Evolutionary conservation across 2,888 invertebrate species (phyloP), one percentile per base, ranked within the genome.

Genomic region (Melanchra persicariae): DNA sequence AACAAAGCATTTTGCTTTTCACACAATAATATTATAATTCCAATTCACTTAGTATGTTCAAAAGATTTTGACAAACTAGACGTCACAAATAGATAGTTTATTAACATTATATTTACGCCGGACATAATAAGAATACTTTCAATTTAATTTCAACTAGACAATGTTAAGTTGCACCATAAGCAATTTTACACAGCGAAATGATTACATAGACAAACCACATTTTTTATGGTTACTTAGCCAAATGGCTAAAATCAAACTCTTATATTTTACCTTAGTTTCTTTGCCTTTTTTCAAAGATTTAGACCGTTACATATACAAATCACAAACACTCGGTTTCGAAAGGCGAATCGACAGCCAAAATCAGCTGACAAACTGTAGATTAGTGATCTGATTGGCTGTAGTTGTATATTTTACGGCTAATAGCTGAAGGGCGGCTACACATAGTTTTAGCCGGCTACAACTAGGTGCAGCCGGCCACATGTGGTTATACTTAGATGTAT

Each of bases 121-220:
- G 10, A 70, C 30, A 66, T 40, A 37, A 59, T 66, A 52, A 47
- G 64, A 64, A 69, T 61, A 79, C 54, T 65, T 79, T 74, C 5
- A 79, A 58, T 63, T 61, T 43, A 64, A 2, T 52, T 55, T 65
- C 51, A 59, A 62, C 43, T 61, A 69, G 37, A 65, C 37, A 52
- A 66, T 37, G 47, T 47, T 54, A 77, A 81, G 67, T 77, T 68
- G 76, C 57, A 64, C 49, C 37, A 22, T 26, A 80, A 78, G 70
- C 70, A 49, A 70, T 62, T 40, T 55, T 79, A 78, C 79, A 78
- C 70, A 78, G 79, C 77, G 15, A 45, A 64, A 26, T 6, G n/a
- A 54, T 64, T 64, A 61, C 63, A 61, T 45, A 57, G 65, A 52
- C 59, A 26, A 61, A 22, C 10, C 12, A 66, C 19, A 12, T 5